phyloP scores from a whole-genome alignment of 2,797 vertebrate species.

The Chelon auratus region DNA sequence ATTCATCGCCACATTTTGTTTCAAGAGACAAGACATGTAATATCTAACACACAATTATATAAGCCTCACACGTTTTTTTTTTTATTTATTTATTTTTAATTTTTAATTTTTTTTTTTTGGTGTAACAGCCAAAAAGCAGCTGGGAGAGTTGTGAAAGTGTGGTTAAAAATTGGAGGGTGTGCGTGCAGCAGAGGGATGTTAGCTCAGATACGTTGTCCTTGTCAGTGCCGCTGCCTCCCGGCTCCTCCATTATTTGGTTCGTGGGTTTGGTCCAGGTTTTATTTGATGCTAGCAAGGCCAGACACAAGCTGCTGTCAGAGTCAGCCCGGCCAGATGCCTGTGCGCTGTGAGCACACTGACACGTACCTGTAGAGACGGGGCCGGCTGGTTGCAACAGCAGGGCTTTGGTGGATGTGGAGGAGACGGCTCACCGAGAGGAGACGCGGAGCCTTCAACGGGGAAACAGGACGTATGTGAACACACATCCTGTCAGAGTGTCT shows the following conservation, averaged over 20 bases:
- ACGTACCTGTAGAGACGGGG: constrained; percentile 71
- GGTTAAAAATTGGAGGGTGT: constrained; percentile 59
- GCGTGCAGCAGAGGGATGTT: constrained; percentile 55
- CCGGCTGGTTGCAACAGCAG: constrained; percentile 69
- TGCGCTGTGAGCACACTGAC: constrained; percentile 69
- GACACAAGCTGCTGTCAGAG: constrained; percentile 77
- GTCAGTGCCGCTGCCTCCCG: constrained; percentile 63
- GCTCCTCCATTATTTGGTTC: constrained; percentile 66
- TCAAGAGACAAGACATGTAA: constrained; percentile 76
- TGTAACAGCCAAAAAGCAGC: constrained; percentile 58
- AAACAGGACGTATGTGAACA: constrained; percentile 35
- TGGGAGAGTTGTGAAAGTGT: constrained; percentile 38
- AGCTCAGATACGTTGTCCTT: constrained; percentile 67
- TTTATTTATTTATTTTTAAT: too few relatives aligned
- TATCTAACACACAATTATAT: constrained; percentile 74
- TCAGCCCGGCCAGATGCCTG: constrained; percentile 72
- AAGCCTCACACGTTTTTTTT: constrained; percentile 66
- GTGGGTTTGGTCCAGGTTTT: constrained; percentile 70
- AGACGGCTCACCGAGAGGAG: constrained; percentile 62
- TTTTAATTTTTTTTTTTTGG: neutral
- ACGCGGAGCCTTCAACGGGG: constrained; percentile 2
- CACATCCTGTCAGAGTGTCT: constrained; percentile 18
- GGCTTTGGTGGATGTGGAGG: constrained; percentile 58
- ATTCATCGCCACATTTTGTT: constrained; percentile 73
- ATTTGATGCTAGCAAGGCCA: constrained; percentile 74